Evolutionary conservation across 2,113 vertebrate genomes (phyloP).

Genomic region (Desmodus rotundus): DNA sequence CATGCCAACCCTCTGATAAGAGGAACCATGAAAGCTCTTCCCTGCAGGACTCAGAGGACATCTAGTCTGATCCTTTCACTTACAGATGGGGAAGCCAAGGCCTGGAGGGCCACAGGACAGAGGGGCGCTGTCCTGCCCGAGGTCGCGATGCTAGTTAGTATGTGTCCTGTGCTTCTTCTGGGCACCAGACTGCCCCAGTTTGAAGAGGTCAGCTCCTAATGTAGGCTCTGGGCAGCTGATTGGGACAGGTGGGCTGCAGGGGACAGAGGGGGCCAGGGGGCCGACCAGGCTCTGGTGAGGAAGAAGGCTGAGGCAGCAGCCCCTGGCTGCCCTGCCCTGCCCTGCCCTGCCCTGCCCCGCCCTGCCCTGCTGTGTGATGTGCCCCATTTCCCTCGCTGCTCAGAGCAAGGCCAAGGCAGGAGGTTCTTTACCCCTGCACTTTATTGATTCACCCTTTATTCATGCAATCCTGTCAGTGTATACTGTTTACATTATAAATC

Average conservation of each 20-base stretch:
- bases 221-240: background rate
- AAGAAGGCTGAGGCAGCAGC: background rate
- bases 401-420: conserved; percentile 19
- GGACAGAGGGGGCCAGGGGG: background rate
- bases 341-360: background rate
- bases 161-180: background rate
- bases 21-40: background rate
- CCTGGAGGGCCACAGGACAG: background rate
- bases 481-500: conserved; percentile 69
- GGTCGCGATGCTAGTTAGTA: background rate
- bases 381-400: background rate
- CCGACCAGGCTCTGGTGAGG: background rate
- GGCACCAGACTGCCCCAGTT: background rate
- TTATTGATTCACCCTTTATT: conserved; percentile 71
- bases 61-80: background rate
- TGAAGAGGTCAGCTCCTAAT: background rate
- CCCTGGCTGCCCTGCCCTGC: background rate
- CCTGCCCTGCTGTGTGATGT: background rate
- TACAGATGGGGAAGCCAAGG: background rate
- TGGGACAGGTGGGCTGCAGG: background rate
- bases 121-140: background rate
- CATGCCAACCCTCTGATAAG: background rate
- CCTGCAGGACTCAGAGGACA: background rate
- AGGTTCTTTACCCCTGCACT: conserved; percentile 54
- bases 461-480: conserved; percentile 64